Evolutionary conservation across 35 echinoderm and acorn worm genomes (phyloP).

Genomic region (Anneissia japonica): DNA sequence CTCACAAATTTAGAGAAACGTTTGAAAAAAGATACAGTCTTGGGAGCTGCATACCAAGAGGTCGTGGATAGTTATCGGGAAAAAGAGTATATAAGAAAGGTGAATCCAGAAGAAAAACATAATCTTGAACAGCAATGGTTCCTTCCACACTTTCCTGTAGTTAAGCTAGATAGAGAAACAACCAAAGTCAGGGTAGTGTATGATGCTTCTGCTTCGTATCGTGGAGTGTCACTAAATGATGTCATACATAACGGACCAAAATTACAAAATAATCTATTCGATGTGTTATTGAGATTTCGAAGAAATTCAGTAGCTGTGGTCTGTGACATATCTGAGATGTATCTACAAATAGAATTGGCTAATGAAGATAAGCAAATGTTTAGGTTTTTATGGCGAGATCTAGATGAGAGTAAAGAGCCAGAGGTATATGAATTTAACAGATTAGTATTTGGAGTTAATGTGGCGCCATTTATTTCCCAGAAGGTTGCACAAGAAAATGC

Average conservation of each 20-base stretch:
- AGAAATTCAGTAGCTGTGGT: conserved; percentile 25
- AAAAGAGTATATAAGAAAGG: conserved; percentile 27
- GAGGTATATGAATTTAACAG: conserved; percentile 26
- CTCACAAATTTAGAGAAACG: conserved; percentile 28
- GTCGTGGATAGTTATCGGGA: not conserved
- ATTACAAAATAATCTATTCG: conserved; percentile 19
- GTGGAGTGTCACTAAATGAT: conserved; percentile 38
- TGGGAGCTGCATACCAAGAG: not conserved
- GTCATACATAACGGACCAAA: conserved; percentile 36
- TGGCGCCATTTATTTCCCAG: conserved; percentile 31
- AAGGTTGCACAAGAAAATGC: conserved; percentile 35
- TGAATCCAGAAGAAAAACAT: not conserved
- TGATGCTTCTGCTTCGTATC: conserved; percentile 22
- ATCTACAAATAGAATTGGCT: conserved; percentile 9
- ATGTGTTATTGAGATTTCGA: conserved; percentile 40
- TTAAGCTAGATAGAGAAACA: conserved; percentile 24
- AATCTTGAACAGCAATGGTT: not conserved
- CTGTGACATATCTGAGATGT: conserved; percentile 42
- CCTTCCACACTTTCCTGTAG: conserved; percentile 39
- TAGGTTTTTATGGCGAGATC: conserved; percentile 26
- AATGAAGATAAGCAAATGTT: conserved; percentile 4
- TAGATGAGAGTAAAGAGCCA: conserved; percentile 4
- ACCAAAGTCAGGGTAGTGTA: conserved; percentile 31
- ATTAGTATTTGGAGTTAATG: conserved; percentile 31
- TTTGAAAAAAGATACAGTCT: not conserved